Percentiles rank a stretch among this genome's conserved stretches.
phyloP scores from a whole-genome alignment of 2,113 vertebrate species.

The Urocitellus parryii region DNA sequence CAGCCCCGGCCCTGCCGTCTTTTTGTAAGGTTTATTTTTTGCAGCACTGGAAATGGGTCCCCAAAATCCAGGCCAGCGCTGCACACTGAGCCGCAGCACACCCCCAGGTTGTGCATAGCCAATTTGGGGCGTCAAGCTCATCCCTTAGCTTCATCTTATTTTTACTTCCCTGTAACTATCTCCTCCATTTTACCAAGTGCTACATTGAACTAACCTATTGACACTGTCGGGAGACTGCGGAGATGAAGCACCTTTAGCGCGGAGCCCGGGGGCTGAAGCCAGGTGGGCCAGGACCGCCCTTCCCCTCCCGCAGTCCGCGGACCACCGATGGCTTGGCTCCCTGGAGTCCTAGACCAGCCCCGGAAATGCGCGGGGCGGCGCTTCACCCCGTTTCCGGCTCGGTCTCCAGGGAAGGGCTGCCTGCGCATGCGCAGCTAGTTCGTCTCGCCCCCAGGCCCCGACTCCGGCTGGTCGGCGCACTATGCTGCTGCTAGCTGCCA shows the following conservation, averaged over 20 bases:
- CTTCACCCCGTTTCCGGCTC: not conserved
- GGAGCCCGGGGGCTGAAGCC: fast-evolving
- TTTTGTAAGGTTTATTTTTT: too few relatives aligned
- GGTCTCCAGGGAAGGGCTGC: not conserved
- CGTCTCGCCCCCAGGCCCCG: not conserved
- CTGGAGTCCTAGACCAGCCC: not conserved
- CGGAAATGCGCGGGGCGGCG: not conserved
- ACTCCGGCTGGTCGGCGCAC: not conserved
- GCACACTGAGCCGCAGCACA: too few relatives aligned
- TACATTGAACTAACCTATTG: not conserved
- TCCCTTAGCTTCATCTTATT: not conserved
- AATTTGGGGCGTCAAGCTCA: not conserved
- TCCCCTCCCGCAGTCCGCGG: not conserved
- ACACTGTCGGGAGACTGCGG: too few relatives aligned
- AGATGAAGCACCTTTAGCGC: too few relatives aligned
- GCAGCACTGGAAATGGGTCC: too few relatives aligned
- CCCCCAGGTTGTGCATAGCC: not conserved
- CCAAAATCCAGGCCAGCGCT: too few relatives aligned
- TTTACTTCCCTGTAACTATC: not conserved
- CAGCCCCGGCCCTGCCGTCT: too few relatives aligned
- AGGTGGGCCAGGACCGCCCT: too few relatives aligned
- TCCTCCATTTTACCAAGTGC: not conserved
- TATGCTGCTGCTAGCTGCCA: not conserved
- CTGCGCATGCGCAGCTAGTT: not conserved
- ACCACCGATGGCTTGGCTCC: not conserved